These are phyloP conservation scores for Sinhomidia bicolor DNA, from an alignment of 2,888 invertebrate species.

Conservation along the genomic window DNA sequence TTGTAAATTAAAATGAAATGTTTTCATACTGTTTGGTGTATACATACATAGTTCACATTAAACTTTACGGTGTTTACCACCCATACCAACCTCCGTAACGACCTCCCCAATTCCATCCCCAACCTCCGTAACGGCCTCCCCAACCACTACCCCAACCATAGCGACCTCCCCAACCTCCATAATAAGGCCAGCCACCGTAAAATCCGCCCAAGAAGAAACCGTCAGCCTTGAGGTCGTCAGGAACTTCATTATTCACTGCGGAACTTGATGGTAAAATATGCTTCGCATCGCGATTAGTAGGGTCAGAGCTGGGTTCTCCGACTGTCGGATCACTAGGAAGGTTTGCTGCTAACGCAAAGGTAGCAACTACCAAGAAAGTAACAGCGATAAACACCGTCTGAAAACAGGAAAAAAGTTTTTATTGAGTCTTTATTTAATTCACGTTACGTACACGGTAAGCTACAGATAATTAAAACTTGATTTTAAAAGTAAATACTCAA, in stretches of 20 bases:
- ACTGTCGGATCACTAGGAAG: neutral
- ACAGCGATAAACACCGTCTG: slow-evolving; percentile 34
- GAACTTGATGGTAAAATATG: neutral
- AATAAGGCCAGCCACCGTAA: neutral
- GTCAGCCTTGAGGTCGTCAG: slow-evolving; percentile 62
- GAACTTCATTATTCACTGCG: neutral
- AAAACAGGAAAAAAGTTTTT: slow-evolving; percentile 18
- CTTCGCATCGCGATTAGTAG: slow-evolving; percentile 13
- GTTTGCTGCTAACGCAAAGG: slow-evolving; percentile 42
- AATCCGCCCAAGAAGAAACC: too few relatives aligned
- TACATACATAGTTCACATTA: too few relatives aligned
- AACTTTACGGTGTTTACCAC: too few relatives aligned
- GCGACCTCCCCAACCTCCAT: slow-evolving; percentile 6
- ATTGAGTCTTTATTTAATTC: too few relatives aligned
- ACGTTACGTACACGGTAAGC: too few relatives aligned
- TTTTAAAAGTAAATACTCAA: neutral
- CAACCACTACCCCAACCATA: neutral
- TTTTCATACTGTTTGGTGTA: too few relatives aligned
- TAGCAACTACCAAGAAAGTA: slow-evolving; percentile 56
- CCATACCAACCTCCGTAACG: slow-evolving; percentile 47
- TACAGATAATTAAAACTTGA: too few relatives aligned
- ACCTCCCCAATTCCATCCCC: slow-evolving; percentile 9
- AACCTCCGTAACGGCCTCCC: neutral
- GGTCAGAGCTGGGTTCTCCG: neutral
- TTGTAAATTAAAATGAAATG: too few relatives aligned